phyloP scores from a whole-genome alignment of 2,888 invertebrate species.

The Tachina grossa region DNA sequence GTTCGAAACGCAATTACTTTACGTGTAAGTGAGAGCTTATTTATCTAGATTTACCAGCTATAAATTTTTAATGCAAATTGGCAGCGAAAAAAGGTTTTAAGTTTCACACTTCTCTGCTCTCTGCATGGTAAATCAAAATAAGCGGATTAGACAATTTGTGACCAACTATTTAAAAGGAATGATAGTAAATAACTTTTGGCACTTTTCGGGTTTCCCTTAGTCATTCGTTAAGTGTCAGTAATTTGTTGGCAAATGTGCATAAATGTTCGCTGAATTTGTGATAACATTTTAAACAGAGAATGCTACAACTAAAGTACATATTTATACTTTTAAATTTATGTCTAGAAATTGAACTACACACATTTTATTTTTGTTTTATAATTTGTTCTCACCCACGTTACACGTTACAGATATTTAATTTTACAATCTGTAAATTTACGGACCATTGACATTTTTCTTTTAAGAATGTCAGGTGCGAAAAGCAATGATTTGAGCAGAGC shows the following conservation, averaged over 20 bases:
- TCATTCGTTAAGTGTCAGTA: slow-evolving; percentile 34
- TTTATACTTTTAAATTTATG: neutral
- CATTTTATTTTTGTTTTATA: neutral
- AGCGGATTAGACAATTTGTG: slow-evolving; percentile 66
- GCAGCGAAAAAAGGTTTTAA: slow-evolving; percentile 59
- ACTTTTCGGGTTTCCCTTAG: slow-evolving; percentile 50
- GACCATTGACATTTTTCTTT: too few relatives aligned
- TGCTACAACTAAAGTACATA: neutral
- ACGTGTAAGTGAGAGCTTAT: slow-evolving; percentile 29
- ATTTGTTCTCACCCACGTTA: too few relatives aligned
- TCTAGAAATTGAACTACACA: too few relatives aligned
- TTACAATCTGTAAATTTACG: too few relatives aligned
- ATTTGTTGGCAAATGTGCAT: slow-evolving; percentile 42
- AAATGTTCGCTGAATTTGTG: slow-evolving; percentile 47
- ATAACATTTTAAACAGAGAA: slow-evolving; percentile 9
- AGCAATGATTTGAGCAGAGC: too few relatives aligned
- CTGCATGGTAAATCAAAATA: slow-evolving; percentile 50
- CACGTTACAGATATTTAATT: too few relatives aligned
- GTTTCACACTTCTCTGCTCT: slow-evolving; percentile 58
- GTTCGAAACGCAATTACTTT: slow-evolving; percentile 18
- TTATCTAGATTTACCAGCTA: slow-evolving; percentile 45
- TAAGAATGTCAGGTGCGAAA: too few relatives aligned
- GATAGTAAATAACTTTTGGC: slow-evolving; percentile 25
- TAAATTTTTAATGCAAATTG: slow-evolving; percentile 53
- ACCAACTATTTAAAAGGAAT: slow-evolving; percentile 43